Evolutionary conservation across 2,888 invertebrate species (phyloP).

Genomic region (Dexiosoma caninum): DNA sequence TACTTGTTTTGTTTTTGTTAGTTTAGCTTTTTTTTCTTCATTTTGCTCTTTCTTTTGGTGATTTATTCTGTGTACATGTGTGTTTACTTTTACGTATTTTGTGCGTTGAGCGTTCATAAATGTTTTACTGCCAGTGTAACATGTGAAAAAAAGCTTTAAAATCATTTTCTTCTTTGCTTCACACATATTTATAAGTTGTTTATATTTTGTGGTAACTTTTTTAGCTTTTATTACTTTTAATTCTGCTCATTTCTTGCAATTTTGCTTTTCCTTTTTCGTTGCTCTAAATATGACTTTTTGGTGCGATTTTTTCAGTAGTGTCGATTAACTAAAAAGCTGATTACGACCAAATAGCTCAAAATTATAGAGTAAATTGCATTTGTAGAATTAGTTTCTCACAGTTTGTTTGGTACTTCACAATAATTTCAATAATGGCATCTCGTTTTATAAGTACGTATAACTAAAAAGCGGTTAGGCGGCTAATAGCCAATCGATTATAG

Average conservation of each 20-base stretch:
- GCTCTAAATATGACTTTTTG: conserved; percentile 12
- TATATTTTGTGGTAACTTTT: conserved; percentile 34
- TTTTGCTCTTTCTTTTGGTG: conserved; percentile 17
- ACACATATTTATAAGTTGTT: conserved; percentile 29
- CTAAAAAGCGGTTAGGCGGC: too few species aligned
- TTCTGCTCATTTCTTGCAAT: conserved; percentile 17
- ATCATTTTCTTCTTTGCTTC: background rate
- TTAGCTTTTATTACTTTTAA: conserved; percentile 17
- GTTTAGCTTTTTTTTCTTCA: conserved; percentile 32
- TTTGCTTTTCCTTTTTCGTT: conserved; percentile 9
- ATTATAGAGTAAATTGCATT: too few species aligned
- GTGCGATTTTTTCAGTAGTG: background rate
- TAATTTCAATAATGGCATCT: too few species aligned
- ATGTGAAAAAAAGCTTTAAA: conserved; percentile 40
- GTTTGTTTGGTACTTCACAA: too few species aligned
- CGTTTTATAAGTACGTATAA: too few species aligned
- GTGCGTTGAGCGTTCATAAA: conserved; percentile 12
- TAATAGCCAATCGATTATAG: too few species aligned
- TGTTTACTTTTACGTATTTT: background rate
- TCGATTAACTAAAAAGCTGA: too few species aligned
- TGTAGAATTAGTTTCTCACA: too few species aligned
- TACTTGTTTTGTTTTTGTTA: conserved; percentile 41
- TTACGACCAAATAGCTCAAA: too few species aligned
- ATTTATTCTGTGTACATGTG: conserved; percentile 14
- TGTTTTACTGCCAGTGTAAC: conserved; percentile 38